phyloP scores from a whole-genome alignment of 2,888 invertebrate genomes.

The Drosophila fungiperda region DNA sequence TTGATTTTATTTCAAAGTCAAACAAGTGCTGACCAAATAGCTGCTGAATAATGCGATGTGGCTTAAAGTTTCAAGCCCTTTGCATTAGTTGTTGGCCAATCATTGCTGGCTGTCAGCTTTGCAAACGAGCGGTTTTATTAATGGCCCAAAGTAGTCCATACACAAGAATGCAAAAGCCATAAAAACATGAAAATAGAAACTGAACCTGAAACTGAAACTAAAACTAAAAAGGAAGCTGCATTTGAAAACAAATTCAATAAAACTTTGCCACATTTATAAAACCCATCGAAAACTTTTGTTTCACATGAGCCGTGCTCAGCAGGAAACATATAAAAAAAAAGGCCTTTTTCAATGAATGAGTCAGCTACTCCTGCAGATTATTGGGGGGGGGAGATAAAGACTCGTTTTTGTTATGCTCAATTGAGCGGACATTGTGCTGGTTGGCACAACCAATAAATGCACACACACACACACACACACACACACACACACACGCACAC shows the following conservation, averaged over 20 bases:
- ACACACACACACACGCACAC: background rate
- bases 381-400: background rate
- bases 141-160: slow-evolving; percentile 26
- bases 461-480: background rate
- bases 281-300: slow-evolving; percentile 56
- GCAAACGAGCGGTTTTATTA: slow-evolving; percentile 11
- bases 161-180: slow-evolving; percentile 44
- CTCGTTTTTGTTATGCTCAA: slow-evolving; percentile 37
- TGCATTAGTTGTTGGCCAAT: slow-evolving; percentile 2
- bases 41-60: background rate
- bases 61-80: background rate
- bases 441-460: slow-evolving; percentile 19
- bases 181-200: slow-evolving; percentile 17
- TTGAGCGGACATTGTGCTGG: slow-evolving; percentile 48
- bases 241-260: slow-evolving; percentile 57
- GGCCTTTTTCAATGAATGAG: background rate
- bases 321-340: background rate
- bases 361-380: slow-evolving; percentile 16
- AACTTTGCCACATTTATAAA: slow-evolving; percentile 61
- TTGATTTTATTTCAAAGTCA: background rate
- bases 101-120: slow-evolving; percentile 6
- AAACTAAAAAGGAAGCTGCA: slow-evolving; percentile 33
- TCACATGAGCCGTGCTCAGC: slow-evolving; percentile 36
- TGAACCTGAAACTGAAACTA: slow-evolving; percentile 12
- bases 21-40: background rate